Evolutionary conservation across 2,113 vertebrate genomes (phyloP).

Genomic region (Cygnus atratus): DNA sequence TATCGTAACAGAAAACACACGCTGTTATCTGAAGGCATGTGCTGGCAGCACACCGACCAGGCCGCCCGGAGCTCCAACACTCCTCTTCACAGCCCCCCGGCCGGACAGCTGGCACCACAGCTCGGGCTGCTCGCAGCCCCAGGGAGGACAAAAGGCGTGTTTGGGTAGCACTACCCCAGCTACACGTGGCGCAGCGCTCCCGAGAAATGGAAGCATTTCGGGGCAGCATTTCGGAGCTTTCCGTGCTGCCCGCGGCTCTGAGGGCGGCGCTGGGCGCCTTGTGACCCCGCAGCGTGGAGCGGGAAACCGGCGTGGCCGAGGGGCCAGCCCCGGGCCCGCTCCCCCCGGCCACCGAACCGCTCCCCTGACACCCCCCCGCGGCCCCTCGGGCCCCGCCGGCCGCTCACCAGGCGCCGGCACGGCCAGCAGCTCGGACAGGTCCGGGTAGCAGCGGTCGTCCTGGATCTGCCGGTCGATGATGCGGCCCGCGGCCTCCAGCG

Average conservation of each 20-base stretch:
- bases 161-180: background rate
- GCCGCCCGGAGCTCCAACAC: background rate
- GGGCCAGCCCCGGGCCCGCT: no score
- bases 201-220: no score
- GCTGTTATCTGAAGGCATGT: background rate
- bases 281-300: no score
- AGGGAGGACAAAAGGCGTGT: background rate
- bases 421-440: slow-evolving; percentile 89
- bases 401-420: slow-evolving; percentile 89
- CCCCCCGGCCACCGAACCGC: no score
- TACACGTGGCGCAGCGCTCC: no score
- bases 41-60: fast-evolving
- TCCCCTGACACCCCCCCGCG: no score
- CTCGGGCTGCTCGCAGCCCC: no score
- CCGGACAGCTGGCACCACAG: background rate
- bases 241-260: no score
- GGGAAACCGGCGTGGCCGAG: no score
- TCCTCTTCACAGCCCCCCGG: background rate
- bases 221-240: no score
- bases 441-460: slow-evolving; percentile 91
- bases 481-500: slow-evolving; percentile 85
- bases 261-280: no score
- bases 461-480: slow-evolving; percentile 89
- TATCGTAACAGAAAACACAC: background rate
- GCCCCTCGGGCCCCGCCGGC: no score